Conservation (phyloP, 1,140 invertebrate species). For the Trissolcus basalis region DNA sequence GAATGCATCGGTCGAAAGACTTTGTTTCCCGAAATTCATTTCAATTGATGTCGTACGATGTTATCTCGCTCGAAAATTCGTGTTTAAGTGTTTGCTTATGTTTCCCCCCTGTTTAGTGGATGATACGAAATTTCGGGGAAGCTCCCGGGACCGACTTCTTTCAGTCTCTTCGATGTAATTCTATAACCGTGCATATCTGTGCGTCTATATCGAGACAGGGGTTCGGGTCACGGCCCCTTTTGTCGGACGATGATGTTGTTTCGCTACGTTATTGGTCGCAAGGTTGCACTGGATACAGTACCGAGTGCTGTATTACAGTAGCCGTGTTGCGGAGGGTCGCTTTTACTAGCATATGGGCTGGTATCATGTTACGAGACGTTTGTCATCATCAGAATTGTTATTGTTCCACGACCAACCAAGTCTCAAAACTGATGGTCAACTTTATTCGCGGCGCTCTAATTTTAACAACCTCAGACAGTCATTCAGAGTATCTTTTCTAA, state of each 20-base stretch:
- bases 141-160: slow-evolving; percentile 39
- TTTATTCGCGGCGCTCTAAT: slow-evolving; percentile 54
- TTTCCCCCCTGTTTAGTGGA: slow-evolving; percentile 42
- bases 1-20: neutral
- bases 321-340: slow-evolving; percentile 60
- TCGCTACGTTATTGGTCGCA: slow-evolving; percentile 68
- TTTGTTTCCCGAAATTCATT: slow-evolving; percentile 11
- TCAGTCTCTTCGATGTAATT: slow-evolving; percentile 51
- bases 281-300: slow-evolving; percentile 62
- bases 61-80: slow-evolving; percentile 34
- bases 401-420: slow-evolving; percentile 67
- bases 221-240: slow-evolving; percentile 67
- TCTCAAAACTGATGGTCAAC: slow-evolving; percentile 63
- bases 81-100: slow-evolving; percentile 54
- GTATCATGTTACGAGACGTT: slow-evolving; percentile 74
- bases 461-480: slow-evolving; percentile 37
- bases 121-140: slow-evolving; percentile 49
- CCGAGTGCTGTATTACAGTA: slow-evolving; percentile 51
- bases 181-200: slow-evolving; percentile 59
- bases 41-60: slow-evolving; percentile 9
- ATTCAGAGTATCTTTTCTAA: slow-evolving; percentile 28
- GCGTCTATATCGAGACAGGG: slow-evolving; percentile 55
- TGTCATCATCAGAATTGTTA: slow-evolving; percentile 73
- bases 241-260: slow-evolving; percentile 69
- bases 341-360: slow-evolving; percentile 69